A percentile compares a stretch with the other conserved stretches of the same genome.
These are phyloP conservation scores for Cactoblastis cactorum DNA, from an alignment of 2,888 invertebrate genomes.

Conservation along the genomic window DNA sequence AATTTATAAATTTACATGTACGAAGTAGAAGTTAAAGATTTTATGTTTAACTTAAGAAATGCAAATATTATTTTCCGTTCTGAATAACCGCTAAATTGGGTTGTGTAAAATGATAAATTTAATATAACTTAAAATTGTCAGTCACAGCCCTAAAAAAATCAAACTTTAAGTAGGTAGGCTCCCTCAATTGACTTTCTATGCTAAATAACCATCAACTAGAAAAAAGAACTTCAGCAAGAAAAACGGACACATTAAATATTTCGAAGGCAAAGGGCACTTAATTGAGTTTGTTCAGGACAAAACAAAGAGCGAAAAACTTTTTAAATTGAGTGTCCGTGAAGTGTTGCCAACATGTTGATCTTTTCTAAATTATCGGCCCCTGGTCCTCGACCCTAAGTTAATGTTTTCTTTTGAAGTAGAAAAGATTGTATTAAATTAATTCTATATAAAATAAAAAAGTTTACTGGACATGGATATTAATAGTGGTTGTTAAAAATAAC, in stretches of 20 bases:
- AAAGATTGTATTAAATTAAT: too few relatives aligned
- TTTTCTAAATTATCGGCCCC: constrained; percentile 45
- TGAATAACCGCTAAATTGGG: too few relatives aligned
- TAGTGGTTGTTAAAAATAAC: too few relatives aligned
- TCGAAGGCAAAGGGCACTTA: constrained; percentile 69
- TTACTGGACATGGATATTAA: too few relatives aligned
- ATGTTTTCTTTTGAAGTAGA: constrained; percentile 60
- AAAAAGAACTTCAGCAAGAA: constrained; percentile 21
- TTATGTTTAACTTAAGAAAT: too few relatives aligned
- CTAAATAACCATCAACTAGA: constrained; percentile 14
- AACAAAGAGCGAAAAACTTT: constrained; percentile 74
- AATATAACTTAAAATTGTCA: too few relatives aligned
- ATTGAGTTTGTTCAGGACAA: constrained; percentile 79
- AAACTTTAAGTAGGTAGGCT: not conserved
- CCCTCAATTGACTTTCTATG: not conserved
- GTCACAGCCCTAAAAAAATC: too few relatives aligned
- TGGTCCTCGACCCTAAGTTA: constrained; percentile 53
- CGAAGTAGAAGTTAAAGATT: too few relatives aligned
- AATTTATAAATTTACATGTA: too few relatives aligned
- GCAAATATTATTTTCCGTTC: too few relatives aligned
- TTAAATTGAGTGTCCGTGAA: constrained; percentile 78
- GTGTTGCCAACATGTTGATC: constrained; percentile 78
- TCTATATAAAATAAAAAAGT: too few relatives aligned
- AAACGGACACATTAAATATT: constrained; percentile 57
- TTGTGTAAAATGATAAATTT: too few relatives aligned